Evolutionary conservation across 2,888 invertebrate genomes (phyloP), one percentile per base, ranked within the genome.

Genomic region (Noctua janthina): DNA sequence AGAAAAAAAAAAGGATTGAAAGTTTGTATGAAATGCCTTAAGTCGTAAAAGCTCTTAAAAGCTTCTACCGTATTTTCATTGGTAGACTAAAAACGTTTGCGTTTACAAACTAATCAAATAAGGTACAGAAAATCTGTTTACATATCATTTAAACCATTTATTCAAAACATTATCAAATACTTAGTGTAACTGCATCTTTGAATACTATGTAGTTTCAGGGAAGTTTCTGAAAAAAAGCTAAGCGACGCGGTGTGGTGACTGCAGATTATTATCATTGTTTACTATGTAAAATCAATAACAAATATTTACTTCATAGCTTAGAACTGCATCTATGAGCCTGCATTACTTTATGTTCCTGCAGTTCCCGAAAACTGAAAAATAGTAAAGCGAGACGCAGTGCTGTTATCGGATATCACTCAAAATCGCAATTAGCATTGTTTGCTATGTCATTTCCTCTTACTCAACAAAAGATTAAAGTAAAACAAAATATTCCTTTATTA

Each of bases 401-500:
- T 11, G 51, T 29, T 17, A 56, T 51, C 13, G 11, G 46, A 15
- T n/a, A 46, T 49, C 15, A n/a, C 35, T 67, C 15, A 15, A 20
- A 51, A 62, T 78, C 46, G 2, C 4, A 54, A 35, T 29, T 13
- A 29, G 49, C 7, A 35, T 46, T 46, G 10, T 46, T 46, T 46
- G 10, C 43, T 46, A 46, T 46, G 43, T 39, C 15, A 74, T 54
- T 69, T 62, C 20, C 35, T 29, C 4, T 43, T 43, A 35, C n/a
- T 54, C n/a, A 73, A 70, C 59, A 62, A 76, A 85, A 67, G 20
- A 59, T 51, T 66, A 46, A 64, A 66, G 20, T 23, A 46, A 43
- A 67, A 72, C 29, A 17, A 51, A 78, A 68, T 54, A 69, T 87
- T 54, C 4, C 13, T 7, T 51, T 59, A 75, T 43, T 51, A 76